Evolutionary conservation across 2,888 invertebrate genomes (phyloP).

Genomic region (Sphaerophoria rueppellii): DNA sequence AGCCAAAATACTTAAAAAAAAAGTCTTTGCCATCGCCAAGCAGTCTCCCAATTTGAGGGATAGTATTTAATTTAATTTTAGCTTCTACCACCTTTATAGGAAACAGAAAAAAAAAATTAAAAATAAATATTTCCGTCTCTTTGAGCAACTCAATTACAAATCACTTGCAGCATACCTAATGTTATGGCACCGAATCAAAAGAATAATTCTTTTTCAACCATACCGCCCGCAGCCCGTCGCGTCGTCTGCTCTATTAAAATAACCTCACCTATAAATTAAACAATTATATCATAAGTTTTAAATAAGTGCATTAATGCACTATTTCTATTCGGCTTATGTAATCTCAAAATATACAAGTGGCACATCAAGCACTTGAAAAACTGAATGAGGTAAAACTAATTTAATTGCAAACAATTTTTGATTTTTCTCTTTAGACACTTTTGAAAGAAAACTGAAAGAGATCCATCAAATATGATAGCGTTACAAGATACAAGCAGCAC

Average conservation of each 20-base stretch:
- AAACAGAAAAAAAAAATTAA: constrained; percentile 19
- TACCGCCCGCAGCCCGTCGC: constrained; percentile 1
- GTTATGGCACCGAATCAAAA: constrained; percentile 69
- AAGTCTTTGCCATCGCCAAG: constrained; percentile 62
- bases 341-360: constrained; percentile 1
- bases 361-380: constrained; percentile 13
- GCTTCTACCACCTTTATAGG: background rate
- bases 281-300: constrained; percentile 73
- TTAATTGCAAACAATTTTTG: constrained; percentile 59
- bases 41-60: constrained; percentile 72
- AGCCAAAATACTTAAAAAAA: constrained; percentile 46
- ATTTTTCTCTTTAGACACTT: constrained; percentile 47
- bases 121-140: constrained; percentile 35
- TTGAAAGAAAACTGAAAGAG: constrained; percentile 22
- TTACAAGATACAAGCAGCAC: constrained; percentile 1
- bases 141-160: constrained; percentile 63
- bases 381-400: constrained; percentile 57
- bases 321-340: constrained; percentile 60
- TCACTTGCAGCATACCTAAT: constrained; percentile 65
- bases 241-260: too few relatives aligned
- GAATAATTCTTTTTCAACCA: constrained; percentile 40
- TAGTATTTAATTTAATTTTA: constrained; percentile 58
- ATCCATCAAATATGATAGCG: constrained; percentile 58
- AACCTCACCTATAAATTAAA: constrained; percentile 30
- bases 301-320: constrained; percentile 73